Percentiles rank a stretch among this genome's conserved stretches.
Conservation (phyloP, 2,113 vertebrate species). For the Etheostoma spectabile region DNA sequence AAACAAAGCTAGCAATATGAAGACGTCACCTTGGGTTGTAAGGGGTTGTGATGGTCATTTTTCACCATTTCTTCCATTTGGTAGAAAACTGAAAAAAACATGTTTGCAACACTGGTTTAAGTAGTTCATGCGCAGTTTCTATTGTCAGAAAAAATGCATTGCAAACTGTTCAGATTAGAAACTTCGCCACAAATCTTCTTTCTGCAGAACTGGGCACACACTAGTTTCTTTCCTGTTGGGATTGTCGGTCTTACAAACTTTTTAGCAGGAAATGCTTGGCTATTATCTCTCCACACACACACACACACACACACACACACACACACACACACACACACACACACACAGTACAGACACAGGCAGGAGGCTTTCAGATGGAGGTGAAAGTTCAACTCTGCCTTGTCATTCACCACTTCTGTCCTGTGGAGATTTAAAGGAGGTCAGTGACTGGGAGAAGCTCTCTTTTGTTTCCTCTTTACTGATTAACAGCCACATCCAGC, state of each 20-base stretch:
- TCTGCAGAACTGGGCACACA: neutral
- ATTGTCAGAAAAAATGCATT: neutral
- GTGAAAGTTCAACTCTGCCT: slow-evolving; percentile 65
- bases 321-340: slow-evolving; percentile 4
- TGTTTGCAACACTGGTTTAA: neutral
- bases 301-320: too few species aligned
- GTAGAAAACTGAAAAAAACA: neutral
- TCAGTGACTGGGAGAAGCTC: slow-evolving; percentile 47
- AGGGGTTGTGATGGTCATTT: neutral
- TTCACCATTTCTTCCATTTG: neutral
- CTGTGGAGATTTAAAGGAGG: slow-evolving; percentile 63
- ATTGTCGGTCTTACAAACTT: slow-evolving; percentile 14
- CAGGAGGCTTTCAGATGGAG: slow-evolving; percentile 48
- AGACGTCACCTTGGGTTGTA: neutral
- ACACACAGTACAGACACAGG: neutral
- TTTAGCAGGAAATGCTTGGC: slow-evolving; percentile 61
- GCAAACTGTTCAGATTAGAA: neutral
- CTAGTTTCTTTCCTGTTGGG: slow-evolving; percentile 28
- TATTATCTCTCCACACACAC: slow-evolving; percentile 50
- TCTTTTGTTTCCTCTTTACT: slow-evolving; percentile 65
- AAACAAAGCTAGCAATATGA: neutral
- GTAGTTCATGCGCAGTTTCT: neutral
- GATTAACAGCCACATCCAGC: slow-evolving; percentile 44
- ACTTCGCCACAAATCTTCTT: neutral
- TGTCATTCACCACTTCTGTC: slow-evolving; percentile 67